Evolutionary conservation across 2,888 invertebrate species (phyloP).

Genomic region (Chaitophorus viminalis): DNA sequence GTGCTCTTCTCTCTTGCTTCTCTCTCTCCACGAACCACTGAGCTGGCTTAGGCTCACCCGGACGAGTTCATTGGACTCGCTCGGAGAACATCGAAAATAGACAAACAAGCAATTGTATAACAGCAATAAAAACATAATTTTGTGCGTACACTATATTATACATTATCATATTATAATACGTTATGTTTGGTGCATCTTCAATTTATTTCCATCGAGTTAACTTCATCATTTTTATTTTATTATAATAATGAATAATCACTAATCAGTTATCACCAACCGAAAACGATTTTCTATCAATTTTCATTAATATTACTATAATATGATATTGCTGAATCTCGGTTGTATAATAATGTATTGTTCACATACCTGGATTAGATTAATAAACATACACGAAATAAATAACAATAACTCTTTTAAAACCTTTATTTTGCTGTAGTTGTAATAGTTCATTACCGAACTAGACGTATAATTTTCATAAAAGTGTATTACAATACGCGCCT

Average conservation of each 20-base stretch:
- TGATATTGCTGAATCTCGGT: too few relatives aligned
- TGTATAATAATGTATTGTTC: too few relatives aligned
- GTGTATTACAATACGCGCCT: neutral
- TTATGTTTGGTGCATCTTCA: neutral
- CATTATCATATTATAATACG: neutral
- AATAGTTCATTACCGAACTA: neutral
- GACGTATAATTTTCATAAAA: neutral
- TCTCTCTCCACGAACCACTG: neutral
- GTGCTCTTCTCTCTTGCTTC: too few relatives aligned
- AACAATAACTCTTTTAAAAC: neutral
- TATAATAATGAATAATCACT: too few relatives aligned
- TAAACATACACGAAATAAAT: neutral
- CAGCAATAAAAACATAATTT: neutral
- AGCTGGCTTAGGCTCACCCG: neutral
- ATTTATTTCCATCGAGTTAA: neutral
- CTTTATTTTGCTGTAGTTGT: neutral
- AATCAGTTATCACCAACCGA: neutral
- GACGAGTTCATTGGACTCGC: slow-evolving; percentile 33
- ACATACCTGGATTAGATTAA: too few relatives aligned
- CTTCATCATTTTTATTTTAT: neutral
- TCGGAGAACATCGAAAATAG: slow-evolving; percentile 41
- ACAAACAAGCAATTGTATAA: slow-evolving; percentile 17
- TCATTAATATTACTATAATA: neutral
- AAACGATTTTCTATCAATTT: neutral
- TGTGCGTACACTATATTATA: neutral